These are phyloP conservation scores for Clostera curtula DNA, from an alignment of 2,888 invertebrate genomes.

Conservation along the genomic window DNA sequence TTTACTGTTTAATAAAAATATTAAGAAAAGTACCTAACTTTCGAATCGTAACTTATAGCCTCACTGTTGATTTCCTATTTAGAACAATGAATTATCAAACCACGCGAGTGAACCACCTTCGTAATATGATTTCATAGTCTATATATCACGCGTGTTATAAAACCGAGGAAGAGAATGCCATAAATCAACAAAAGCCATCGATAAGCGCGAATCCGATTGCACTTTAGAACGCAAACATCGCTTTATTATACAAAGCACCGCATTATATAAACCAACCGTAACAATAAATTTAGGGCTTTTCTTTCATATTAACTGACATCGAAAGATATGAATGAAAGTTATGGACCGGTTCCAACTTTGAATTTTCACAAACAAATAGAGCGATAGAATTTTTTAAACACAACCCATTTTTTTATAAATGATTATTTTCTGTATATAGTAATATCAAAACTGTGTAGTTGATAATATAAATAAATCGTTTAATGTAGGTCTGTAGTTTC, in stretches of 20 bases:
- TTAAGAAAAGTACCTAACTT: too few species aligned
- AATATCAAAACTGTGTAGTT: too few species aligned
- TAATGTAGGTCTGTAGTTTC: too few species aligned
- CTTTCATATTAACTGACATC: slow-evolving; percentile 7
- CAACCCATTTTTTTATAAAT: too few species aligned
- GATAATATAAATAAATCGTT: too few species aligned
- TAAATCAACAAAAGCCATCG: slow-evolving; percentile 53
- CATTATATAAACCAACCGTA: slow-evolving; percentile 13
- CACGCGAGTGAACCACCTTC: slow-evolving; percentile 31
- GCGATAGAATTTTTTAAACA: neutral
- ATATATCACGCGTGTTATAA: slow-evolving; percentile 42
- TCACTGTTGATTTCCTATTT: too few species aligned
- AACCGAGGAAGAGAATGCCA: slow-evolving; percentile 49
- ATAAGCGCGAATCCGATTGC: slow-evolving; percentile 42
- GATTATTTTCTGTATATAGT: too few species aligned
- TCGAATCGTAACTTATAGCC: too few species aligned
- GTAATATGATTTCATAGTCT: slow-evolving; percentile 31
- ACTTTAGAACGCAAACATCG: slow-evolving; percentile 32
- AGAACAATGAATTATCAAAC: slow-evolving; percentile 8
- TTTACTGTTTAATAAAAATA: too few species aligned
- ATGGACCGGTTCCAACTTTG: neutral
- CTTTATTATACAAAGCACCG: slow-evolving; percentile 17
- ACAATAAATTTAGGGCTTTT: slow-evolving; percentile 11
- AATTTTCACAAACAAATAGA: neutral
- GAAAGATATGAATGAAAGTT: slow-evolving; percentile 6